These are phyloP conservation scores for Arge pagana DNA, from an alignment of 2,888 invertebrate species.

Conservation along the genomic window DNA sequence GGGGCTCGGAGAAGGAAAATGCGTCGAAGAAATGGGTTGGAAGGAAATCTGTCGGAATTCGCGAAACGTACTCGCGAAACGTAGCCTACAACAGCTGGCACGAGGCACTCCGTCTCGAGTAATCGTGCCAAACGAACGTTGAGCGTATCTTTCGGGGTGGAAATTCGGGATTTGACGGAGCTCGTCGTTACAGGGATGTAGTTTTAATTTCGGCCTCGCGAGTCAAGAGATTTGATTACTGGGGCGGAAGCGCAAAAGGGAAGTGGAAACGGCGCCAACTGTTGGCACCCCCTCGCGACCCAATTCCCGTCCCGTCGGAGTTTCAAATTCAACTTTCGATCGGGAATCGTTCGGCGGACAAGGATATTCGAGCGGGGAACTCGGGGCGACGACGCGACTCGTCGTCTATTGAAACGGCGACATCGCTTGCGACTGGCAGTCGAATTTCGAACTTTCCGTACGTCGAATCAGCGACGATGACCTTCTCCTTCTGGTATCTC, in stretches of 20 bases:
- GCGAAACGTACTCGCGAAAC: too few relatives aligned
- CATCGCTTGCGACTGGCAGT: too few relatives aligned
- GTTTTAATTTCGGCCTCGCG: constrained; percentile 45
- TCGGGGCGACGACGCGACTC: too few relatives aligned
- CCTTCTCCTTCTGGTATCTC: too few relatives aligned
- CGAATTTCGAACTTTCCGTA: too few relatives aligned
- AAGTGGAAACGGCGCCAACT: constrained; percentile 39
- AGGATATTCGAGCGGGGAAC: constrained; percentile 7
- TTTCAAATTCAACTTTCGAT: constrained; percentile 15
- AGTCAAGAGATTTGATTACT: constrained; percentile 51
- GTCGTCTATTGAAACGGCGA: too few relatives aligned
- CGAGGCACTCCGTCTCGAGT: too few relatives aligned
- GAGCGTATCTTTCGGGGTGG: constrained; percentile 8
- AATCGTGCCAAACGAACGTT: constrained; percentile 8
- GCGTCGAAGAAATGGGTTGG: too few relatives aligned
- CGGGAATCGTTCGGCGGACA: constrained; percentile 11
- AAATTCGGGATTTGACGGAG: constrained; percentile 31
- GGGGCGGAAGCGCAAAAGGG: constrained; percentile 43
- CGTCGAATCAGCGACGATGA: too few relatives aligned
- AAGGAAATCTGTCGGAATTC: too few relatives aligned
- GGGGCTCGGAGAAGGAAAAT: too few relatives aligned
- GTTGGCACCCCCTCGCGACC: constrained; percentile 35
- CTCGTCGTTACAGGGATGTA: constrained; percentile 14
- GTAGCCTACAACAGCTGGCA: too few relatives aligned
- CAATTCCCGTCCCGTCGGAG: constrained; percentile 14